Evolutionary conservation across 2,797 vertebrate genomes (phyloP).

Genomic region (Lithobates pipiens): DNA sequence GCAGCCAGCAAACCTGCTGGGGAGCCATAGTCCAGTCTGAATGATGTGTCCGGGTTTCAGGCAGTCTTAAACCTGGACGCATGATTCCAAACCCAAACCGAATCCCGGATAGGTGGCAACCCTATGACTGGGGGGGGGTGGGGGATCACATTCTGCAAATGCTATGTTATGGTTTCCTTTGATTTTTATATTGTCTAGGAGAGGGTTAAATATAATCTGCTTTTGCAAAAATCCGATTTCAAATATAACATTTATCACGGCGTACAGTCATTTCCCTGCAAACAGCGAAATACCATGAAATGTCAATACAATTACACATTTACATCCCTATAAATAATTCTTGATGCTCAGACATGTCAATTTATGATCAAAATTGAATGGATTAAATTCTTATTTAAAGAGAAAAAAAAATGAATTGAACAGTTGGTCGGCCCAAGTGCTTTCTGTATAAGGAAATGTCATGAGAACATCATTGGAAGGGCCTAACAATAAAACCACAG

Average conservation of each 20-base stretch:
- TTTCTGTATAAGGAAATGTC: constrained; percentile 38
- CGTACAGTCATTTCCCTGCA: background rate
- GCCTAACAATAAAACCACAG: constrained; percentile 37
- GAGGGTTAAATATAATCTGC: too few relatives aligned
- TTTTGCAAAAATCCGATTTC: background rate
- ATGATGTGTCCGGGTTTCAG: too few relatives aligned
- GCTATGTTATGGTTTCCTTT: too few relatives aligned
- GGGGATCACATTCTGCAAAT: too few relatives aligned
- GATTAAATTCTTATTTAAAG: constrained; percentile 25
- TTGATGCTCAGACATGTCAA: constrained; percentile 16
- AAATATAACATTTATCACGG: constrained; percentile 11
- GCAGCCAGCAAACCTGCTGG: too few relatives aligned
- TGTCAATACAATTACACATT: constrained; percentile 39
- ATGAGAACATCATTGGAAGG: constrained; percentile 18
- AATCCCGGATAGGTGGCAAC: too few relatives aligned
- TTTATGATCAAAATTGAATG: constrained; percentile 27
- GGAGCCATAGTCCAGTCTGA: too few relatives aligned
- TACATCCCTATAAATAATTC: constrained; percentile 49
- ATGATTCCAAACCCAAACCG: too few relatives aligned
- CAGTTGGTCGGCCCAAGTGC: constrained; percentile 12
- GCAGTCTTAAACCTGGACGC: too few relatives aligned
- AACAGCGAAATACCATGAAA: constrained; percentile 39
- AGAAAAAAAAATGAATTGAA: constrained; percentile 21
- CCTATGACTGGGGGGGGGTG: too few relatives aligned
- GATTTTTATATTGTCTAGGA: too few relatives aligned